Conservation (phyloP, 2,797 vertebrate genomes). For the Schizopygopsis malacanthus region DNA sequence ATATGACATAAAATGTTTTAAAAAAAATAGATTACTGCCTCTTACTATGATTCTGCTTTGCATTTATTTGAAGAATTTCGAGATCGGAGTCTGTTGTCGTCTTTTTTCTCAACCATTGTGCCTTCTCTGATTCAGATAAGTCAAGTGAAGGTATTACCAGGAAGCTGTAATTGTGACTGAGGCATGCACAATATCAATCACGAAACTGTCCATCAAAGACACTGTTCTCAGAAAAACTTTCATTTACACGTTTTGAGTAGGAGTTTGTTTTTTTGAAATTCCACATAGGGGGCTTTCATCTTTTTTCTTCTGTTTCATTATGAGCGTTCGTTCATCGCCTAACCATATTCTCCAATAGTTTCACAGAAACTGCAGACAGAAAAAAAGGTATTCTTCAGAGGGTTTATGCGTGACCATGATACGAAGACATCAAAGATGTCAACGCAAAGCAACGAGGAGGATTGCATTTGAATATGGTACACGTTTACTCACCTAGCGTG, state of each 20-base stretch:
- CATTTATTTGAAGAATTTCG: neutral
- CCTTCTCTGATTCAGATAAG: conserved; percentile 56
- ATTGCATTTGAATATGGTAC: conserved; percentile 17
- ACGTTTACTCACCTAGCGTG: conserved; percentile 49
- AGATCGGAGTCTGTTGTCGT: conserved; percentile 53
- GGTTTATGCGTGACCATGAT: conserved; percentile 15
- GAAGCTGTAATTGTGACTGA: conserved; percentile 56
- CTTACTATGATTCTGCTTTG: neutral
- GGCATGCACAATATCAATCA: conserved; percentile 55
- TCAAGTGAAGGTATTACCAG: conserved; percentile 45
- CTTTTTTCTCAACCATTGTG: conserved; percentile 52
- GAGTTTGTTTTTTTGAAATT: conserved; percentile 55
- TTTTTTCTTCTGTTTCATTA: conserved; percentile 47
- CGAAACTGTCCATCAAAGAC: conserved; percentile 65
- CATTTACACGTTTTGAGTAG: conserved; percentile 55
- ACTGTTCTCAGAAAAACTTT: conserved; percentile 62
- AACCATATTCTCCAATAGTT: conserved; percentile 46
- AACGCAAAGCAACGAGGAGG: conserved; percentile 24
- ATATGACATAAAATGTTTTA: neutral
- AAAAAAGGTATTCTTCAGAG: conserved; percentile 34
- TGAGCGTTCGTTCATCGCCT: conserved; percentile 42
- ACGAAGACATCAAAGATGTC: conserved; percentile 41
- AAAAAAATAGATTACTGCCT: neutral
- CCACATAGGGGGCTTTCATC: conserved; percentile 53
- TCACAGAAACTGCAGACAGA: conserved; percentile 46